Percentiles rank a stretch among this genome's conserved stretches.
These are phyloP conservation scores for Thyatira batis DNA, from an alignment of 2,888 invertebrate genomes.

Conservation along the genomic window DNA sequence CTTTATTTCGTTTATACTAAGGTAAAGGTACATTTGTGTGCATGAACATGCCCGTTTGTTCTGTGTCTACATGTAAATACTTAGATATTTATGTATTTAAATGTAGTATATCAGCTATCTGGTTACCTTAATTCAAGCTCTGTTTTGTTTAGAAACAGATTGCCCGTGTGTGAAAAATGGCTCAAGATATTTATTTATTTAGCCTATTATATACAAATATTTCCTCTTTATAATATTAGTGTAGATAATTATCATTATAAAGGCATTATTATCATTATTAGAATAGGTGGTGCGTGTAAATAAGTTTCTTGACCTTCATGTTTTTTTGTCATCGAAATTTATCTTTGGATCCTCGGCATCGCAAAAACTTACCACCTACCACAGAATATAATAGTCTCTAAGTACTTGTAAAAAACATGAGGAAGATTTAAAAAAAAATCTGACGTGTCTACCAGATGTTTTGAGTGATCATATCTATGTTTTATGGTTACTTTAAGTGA, in stretches of 20 bases:
- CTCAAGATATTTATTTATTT: too few species aligned
- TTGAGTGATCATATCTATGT: neutral
- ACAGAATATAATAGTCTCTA: neutral
- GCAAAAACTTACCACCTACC: neutral
- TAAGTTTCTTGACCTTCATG: slow-evolving; percentile 34
- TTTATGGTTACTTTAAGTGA: neutral
- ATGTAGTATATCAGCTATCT: too few species aligned
- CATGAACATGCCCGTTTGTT: too few species aligned
- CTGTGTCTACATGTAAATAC: too few species aligned
- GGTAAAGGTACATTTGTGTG: too few species aligned
- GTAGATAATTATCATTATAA: neutral
- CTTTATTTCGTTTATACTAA: too few species aligned
- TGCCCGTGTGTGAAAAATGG: too few species aligned
- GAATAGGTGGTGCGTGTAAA: slow-evolving; percentile 20
- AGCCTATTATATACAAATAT: too few species aligned
- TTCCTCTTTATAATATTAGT: too few species aligned
- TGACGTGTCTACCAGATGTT: neutral
- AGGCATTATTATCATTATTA: neutral
- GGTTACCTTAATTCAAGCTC: too few species aligned
- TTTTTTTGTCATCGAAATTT: slow-evolving; percentile 13
- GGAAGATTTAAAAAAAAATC: neutral
- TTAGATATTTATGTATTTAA: too few species aligned
- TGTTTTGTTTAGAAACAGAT: too few species aligned
- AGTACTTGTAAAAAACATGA: neutral
- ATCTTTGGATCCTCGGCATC: slow-evolving; percentile 15